Evolutionary conservation across 2,888 invertebrate species (phyloP), one percentile per base, ranked within the genome.

Genomic region (Synergus itoensis): DNA sequence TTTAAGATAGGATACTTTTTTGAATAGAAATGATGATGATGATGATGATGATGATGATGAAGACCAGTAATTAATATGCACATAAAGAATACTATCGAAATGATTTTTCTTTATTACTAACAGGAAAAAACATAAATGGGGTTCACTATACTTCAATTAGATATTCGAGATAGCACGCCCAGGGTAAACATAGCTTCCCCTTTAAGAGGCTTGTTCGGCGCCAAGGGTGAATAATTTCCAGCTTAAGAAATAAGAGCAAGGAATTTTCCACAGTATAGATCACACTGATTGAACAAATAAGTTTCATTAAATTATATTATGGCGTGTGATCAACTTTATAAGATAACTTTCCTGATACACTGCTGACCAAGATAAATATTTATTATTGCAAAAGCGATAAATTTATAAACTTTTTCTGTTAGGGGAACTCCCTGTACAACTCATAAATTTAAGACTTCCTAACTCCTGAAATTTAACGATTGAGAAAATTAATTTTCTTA

Each of bases 41-140:
- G 28, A 28, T 28, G 28, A 28, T 28, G 28, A 28, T 28, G 9
- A 7, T 57, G 9, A 36, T 36, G 9, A 7, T 57, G 4, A 18
- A 57, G n/a, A 57, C 16, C 16, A 64, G 11, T 11, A 36, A 64
- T 69, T 11, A 36, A 28, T 69, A 63, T 64, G 40, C 67, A 77
- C 63, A 77, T 79, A 16, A 45, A 16, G 40, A 9, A 53, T 77
- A n/a, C 36, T n/a, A 12, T 3, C 40, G 53, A 62, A 67, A 45
- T 40, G 75, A 62, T 36, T 77, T 79, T 77, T 80, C 79, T 81
- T 43, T 43, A 53, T 77, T 80, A 76, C 79, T 79, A 69, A 77
- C 67, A 80, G 69, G 28, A 73, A 40, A 69, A 73, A 53, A 73
- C 36, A 57, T 53, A 53, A 53, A 40, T 36, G 11, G 36, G 53